A percentile compares a stretch with the other conserved stretches of the same genome.
These are phyloP conservation scores for Acromyrmex echinatior DNA, from an alignment of 1,140 invertebrate species.

Conservation along the genomic window DNA sequence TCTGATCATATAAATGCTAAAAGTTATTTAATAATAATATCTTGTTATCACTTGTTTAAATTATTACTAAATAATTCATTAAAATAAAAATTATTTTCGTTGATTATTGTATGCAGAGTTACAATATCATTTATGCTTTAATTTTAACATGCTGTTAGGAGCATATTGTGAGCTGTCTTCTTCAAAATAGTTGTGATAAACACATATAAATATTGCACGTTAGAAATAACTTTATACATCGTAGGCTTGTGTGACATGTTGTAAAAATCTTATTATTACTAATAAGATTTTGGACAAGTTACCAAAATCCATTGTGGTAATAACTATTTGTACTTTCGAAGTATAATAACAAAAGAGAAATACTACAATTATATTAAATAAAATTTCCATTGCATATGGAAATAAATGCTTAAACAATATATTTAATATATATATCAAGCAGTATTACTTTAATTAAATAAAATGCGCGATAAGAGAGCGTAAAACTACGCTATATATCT, in stretches of 20 bases:
- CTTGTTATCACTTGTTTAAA: background rate
- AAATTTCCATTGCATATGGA: conserved; percentile 37
- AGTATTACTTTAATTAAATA: conserved; percentile 49
- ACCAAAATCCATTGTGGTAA: conserved; percentile 65
- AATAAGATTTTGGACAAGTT: conserved; percentile 65
- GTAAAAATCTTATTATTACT: conserved; percentile 70
- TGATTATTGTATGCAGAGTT: conserved; percentile 46
- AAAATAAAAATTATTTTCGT: conserved; percentile 45
- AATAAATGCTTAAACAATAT: conserved; percentile 47
- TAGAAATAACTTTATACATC: conserved; percentile 64
- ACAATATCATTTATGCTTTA: conserved; percentile 27
- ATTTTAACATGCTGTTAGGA: conserved; percentile 51
- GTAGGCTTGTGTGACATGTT: conserved; percentile 65
- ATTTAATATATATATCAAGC: conserved; percentile 52
- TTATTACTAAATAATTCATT: conserved; percentile 48
- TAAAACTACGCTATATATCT: conserved; percentile 48
- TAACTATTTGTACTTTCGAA: conserved; percentile 75
- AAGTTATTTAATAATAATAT: conserved; percentile 37
- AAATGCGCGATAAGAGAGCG: conserved; percentile 35
- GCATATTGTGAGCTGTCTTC: conserved; percentile 34
- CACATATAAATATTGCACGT: conserved; percentile 67
- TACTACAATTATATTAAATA: conserved; percentile 62
- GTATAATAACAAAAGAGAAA: conserved; percentile 66
- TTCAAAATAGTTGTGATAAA: conserved; percentile 63
- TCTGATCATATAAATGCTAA: conserved; percentile 62